A percentile compares a stretch with the other conserved stretches of the same genome.
These are phyloP conservation scores for Garra rufa DNA, from an alignment of 2,113 vertebrate genomes.

Conservation along the genomic window DNA sequence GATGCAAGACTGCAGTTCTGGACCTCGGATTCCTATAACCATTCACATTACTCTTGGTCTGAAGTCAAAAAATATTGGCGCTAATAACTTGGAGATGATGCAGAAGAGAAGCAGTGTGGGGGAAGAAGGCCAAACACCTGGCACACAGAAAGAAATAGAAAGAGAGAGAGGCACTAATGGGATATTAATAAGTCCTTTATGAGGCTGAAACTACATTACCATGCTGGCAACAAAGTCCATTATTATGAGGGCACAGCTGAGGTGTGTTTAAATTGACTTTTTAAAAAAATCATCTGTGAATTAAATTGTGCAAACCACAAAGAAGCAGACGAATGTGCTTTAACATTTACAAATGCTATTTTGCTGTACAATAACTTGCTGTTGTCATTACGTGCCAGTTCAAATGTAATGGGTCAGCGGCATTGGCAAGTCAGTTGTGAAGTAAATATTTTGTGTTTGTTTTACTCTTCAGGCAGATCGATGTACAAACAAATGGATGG, in stretches of 20 bases:
- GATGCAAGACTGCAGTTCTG: not conserved
- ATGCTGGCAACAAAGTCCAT: not conserved
- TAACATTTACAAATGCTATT: not conserved
- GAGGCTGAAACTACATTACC: not conserved
- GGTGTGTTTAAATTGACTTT: not conserved
- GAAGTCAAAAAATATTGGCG: not conserved
- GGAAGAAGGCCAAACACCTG: not conserved
- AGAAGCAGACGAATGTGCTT: not conserved
- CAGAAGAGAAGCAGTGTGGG: not conserved
- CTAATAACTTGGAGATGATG: not conserved
- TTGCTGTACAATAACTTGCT: not conserved
- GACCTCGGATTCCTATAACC: slow-evolving; percentile 3
- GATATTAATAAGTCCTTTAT: slow-evolving; percentile 21
- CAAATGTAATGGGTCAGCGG: not conserved
- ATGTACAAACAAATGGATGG: not conserved
- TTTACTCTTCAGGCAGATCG: slow-evolving; percentile 5
- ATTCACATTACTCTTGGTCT: slow-evolving; percentile 2
- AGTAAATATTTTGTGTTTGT: not conserved
- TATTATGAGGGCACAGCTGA: not conserved
- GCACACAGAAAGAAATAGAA: not conserved
- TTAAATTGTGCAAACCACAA: not conserved
- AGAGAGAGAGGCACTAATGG: slow-evolving; percentile 14
- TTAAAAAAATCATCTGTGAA: not conserved
- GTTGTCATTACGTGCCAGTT: not conserved
- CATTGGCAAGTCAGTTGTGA: not conserved